Evolutionary conservation across 2,113 vertebrate genomes (phyloP), one percentile per base, ranked within the genome.

Genomic region (Agapornis roseicollis): DNA sequence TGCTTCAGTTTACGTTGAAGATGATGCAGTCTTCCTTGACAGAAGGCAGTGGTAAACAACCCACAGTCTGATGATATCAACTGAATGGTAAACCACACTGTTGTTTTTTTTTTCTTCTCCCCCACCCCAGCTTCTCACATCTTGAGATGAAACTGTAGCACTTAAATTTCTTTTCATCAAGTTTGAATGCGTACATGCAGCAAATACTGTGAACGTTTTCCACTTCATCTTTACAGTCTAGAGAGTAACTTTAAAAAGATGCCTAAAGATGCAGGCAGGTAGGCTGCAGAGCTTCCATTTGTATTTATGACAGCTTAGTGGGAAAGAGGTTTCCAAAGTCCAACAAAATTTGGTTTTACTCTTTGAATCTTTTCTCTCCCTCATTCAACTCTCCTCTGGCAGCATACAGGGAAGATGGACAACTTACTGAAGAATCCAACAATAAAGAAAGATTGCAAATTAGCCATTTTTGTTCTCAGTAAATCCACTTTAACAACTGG

Each of bases 31-130:
- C 41, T 88, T 87, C 31, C 16, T 28, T 27, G 53, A 85, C 49
- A 88, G 47, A 55, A 74, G 33, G 29, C 31, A 2, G 4, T 25
- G 8, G 5, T 71, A 86, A 83, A 61, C 19, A 76, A 80, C 56
- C 16, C 35, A 25, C 22, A 76, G 84, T 11, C 61, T 81, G 50
- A 80, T 58, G 17, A 13, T 13, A 65, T 10, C 31, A 72, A 37
- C 0, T 58, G n/a, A 77, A 60, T 9, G 15, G 37, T 77, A 61
- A 78, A 74, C 31, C 2, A 4, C 7, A 33, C 13, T 29, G 2
- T 20, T 2, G 25, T 27, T 7, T 11, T 2, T 39, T n/a, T 28
- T 11, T n/a, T 12, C 18, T 15, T 3, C 0, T 2, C 4, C 6
- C 11, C 6, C 6, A 7, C 22, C 27, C 7, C 17, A 58, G 56